Base-by-base conservation (phyloP, 1,140 invertebrate genomes). In the Bactericera cockerelli region DNA sequence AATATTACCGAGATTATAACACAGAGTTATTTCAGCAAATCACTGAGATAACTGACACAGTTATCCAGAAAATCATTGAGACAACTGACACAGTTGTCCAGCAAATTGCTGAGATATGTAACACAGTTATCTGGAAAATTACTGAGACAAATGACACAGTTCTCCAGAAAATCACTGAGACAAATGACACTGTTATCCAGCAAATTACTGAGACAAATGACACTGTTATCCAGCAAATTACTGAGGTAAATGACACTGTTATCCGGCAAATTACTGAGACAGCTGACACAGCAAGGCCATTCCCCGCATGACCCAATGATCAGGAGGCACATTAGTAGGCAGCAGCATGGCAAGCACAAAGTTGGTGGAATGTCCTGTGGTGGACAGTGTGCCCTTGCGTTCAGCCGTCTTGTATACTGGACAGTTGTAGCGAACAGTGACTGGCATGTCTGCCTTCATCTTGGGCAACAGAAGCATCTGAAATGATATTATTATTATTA, bases 291-390 rank as follows among this genome's bases (percentile, higher is more conserved):
- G 72, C 24, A 92, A 72, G 1, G 90, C 90, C 1, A 89, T 82
- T 63, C 90, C 91, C 56, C 90, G 73, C 72, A 88, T 87, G 1
- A 93, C 84, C 91, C 91, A 94, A 71, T 93, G 89, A 25, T 78
- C 73, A 1, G 82, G 69, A 8, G 80, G 76, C 61, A 79, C 68
- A 60, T 81, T 69, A 0, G 87, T 87, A 16, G 84, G 80, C 21
- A 93, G 69, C 56, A 84, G 75, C 63, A 93, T 78, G 1, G 83
- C 81, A 49, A 93, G 70, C 1, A 94, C 86, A 72, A 87, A 94
- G 74, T 94, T 93, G 0, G 90, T 92, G 0, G 89, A 93, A 72
- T 93, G 90, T 0, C 91, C 90, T 0, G 89, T 93, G 1, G 89
- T 93, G 49, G 88, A 89, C 10, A 86, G 71, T 59, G 82, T 80